Evolutionary conservation across 2,113 vertebrate genomes (phyloP).

Genomic region (Hoplias malabaricus): DNA sequence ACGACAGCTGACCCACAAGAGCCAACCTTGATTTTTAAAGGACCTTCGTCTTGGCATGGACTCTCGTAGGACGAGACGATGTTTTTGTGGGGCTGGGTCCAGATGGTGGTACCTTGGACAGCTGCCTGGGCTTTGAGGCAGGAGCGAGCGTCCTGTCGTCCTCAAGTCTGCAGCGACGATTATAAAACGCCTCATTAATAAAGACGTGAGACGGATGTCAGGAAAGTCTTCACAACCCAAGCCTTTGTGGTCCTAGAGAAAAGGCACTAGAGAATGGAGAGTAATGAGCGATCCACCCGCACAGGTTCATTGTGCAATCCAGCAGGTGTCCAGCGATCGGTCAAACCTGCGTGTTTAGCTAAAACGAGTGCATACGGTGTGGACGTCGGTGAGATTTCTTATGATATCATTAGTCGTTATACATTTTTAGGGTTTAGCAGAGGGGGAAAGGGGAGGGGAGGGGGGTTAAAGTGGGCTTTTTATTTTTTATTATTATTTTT

Average conservation of each 20-base stretch:
- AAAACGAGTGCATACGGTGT: background rate
- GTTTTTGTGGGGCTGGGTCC: background rate
- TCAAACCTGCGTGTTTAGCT: background rate
- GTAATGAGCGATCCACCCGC: background rate
- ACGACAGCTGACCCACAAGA: background rate
- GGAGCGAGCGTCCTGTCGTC: background rate
- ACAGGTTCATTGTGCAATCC: background rate
- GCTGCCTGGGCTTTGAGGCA: background rate
- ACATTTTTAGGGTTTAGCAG: background rate
- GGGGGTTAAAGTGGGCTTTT: background rate
- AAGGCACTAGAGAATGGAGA: background rate
- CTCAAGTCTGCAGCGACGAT: background rate
- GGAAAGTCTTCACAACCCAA: background rate
- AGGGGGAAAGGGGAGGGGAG: too few relatives aligned
- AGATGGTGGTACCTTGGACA: background rate
- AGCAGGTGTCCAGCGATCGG: background rate
- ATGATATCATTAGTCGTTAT: background rate
- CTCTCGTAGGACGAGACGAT: background rate
- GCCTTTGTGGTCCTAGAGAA: background rate
- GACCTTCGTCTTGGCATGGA: background rate
- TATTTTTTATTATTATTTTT: background rate
- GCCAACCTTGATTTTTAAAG: background rate
- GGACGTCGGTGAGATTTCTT: background rate
- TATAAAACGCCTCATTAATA: background rate
- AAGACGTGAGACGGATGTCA: background rate